Base-by-base conservation (phyloP, 2,797 vertebrate species). In the Arnoldichthys spilopterus region DNA sequence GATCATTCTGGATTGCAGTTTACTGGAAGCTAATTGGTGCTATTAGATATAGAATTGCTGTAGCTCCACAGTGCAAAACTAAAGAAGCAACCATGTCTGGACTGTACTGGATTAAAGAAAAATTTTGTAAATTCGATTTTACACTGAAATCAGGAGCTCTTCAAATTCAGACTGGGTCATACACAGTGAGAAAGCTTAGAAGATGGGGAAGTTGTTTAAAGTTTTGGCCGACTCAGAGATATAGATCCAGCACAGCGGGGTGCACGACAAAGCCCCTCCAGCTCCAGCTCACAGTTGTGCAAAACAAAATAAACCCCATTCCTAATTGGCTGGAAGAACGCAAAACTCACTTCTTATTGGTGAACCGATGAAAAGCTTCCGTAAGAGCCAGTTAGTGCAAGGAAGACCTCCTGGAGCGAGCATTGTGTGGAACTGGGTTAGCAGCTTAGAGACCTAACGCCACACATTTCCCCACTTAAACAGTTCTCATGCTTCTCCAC, bases 381-480 rank as follows among this genome's bases (percentile, higher is more conserved):
- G 54, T 79, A 76, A 83, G 73, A 71, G 66, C 43, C 59, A 72
- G 54, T 59, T 74, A 78, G 75, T 45, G 66, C 68, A 56, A 47
- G 22, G 49, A 68, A 69, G 77, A 64, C 47, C 68, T 63, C 59
- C 61, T 22, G 22, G 28, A 72, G 68, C 73, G 59, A 71, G 51
- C n/a, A 80, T 63, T 80, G 72, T 78, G 66, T 78, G 78, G 75
- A 85, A 86, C 51, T 85, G 76, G 80, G 84, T 81, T 83, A 85
- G 82, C 51, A 76, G 78, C 83, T 78, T 71, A 82, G 80, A 81
- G 78, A 81, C 70, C 68, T 51, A 73, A 26, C 26, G 20, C 64
- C 82, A 58, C 32, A 74, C 43, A 59, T 73, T 66, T 76, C 69
- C 30, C 22, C 51, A 68, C 66, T 74, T 78, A 54, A 61, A 79